A percentile compares a stretch with the other conserved stretches of the same genome.
Conservation (phyloP, 2,888 invertebrate species). For the Polyommatus icarus region DNA sequence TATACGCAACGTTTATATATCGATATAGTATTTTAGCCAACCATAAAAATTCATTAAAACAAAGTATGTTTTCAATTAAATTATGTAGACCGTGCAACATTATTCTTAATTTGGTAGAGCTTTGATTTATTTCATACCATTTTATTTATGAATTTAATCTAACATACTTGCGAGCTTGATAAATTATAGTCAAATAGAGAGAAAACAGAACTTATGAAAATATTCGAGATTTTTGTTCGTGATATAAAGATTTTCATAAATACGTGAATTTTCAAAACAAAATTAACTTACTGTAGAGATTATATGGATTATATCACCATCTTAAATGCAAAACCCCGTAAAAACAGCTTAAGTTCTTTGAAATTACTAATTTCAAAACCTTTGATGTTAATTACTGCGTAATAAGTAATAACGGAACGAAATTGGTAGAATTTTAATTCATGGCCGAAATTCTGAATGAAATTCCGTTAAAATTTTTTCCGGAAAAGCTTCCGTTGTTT, state of each 20-base stretch:
- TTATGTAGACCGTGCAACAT: not conserved
- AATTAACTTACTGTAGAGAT: not conserved
- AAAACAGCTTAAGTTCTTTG: not conserved
- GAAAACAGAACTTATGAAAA: not conserved
- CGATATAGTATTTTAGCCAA: too few relatives aligned
- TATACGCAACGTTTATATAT: too few relatives aligned
- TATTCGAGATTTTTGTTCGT: not conserved
- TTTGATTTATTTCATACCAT: not conserved
- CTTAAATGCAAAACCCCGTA: not conserved
- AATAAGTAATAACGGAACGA: not conserved
- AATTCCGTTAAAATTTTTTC: too few relatives aligned
- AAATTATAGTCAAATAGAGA: not conserved
- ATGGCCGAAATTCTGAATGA: not conserved
- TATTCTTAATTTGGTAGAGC: not conserved
- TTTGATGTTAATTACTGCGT: not conserved
- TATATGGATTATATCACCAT: not conserved
- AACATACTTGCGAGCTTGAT: not conserved
- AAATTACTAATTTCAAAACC: not conserved
- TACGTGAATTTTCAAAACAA: not conserved
- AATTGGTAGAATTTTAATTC: constrained; percentile 10
- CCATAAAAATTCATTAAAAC: too few relatives aligned
- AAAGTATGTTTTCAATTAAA: too few relatives aligned
- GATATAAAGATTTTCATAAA: not conserved
- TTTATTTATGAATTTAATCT: not conserved
- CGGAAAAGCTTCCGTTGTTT: not conserved